phyloP scores from a whole-genome alignment of 1,140 invertebrate species.

The Apis cerana region DNA sequence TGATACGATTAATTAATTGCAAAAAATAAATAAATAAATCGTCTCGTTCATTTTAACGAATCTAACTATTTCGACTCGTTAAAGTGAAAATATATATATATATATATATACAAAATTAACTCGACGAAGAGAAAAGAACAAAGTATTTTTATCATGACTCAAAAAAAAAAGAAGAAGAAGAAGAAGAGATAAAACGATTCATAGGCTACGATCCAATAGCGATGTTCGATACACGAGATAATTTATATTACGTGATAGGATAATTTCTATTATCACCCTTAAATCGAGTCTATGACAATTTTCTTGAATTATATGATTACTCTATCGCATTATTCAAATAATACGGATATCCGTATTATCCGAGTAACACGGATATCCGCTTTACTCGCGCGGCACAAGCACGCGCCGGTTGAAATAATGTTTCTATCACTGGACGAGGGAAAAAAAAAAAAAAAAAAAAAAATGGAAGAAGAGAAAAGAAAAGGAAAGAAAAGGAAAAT shows the following conservation, averaged over 20 bases:
- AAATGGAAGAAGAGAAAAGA: neutral
- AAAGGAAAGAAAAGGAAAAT: no score
- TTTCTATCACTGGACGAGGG: neutral
- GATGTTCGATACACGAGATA: neutral
- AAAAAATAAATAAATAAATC: no score
- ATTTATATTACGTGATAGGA: constrained; percentile 35
- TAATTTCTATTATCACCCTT: constrained; percentile 44
- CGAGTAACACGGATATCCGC: constrained; percentile 42
- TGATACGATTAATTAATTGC: no score
- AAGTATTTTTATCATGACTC: neutral
- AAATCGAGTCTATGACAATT: constrained; percentile 52
- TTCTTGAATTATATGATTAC: constrained; percentile 53
- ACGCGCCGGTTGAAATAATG: constrained; percentile 22
- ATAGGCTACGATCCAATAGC: neutral
- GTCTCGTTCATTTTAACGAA: no score
- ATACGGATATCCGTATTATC: constrained; percentile 51
- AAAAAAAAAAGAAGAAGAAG: neutral
- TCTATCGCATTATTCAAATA: constrained; percentile 53
- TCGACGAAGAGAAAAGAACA: neutral
- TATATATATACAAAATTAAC: no score
- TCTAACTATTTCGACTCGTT: no score
- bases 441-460: neutral
- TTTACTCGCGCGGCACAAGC: constrained; percentile 15
- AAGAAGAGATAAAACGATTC: neutral
- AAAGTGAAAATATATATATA: no score